Evolutionary conservation across 2,113 vertebrate genomes (phyloP), one percentile per base, ranked within the genome.

Genomic region (Arvicanthis niloticus): DNA sequence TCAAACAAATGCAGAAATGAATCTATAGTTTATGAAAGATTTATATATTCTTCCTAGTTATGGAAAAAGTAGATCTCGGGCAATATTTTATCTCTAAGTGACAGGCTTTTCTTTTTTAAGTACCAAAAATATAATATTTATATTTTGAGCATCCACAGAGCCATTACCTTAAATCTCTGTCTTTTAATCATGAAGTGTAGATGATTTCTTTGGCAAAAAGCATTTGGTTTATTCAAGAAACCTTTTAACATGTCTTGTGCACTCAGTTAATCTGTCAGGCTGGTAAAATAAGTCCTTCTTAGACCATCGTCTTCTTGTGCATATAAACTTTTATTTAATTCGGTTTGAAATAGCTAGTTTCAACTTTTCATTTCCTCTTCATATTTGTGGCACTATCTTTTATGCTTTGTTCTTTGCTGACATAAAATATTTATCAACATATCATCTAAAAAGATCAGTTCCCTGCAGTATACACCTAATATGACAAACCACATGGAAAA

Each of bases 241-340:
- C 88, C 78, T 91, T 96, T 96, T 97, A 96, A 89, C 84, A 65
- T 96, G 94, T 94, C 88, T 86, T 97, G 31, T 84, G 88, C 60
- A 96, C 76, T 97, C 76, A 97, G 65, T 94, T 96, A 95, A 96
- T 91, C 94, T 97, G 95, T 96, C 96, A 94, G 72, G 91, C 45
- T 81, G 73, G 72, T 93, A 95, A 96, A 88, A 94, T 90, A 94
- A 92, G 42, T 81, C 40, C 17, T 88, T 89, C 67, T 31, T 91
- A 67, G 22, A n/a, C 94, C 84, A 31, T 70, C 29, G 48, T 93
- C 56, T 96, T 96, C 78, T 88, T 94, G 45, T 89, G 19, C 89
- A 82, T 86, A 89, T 94, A 94, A 93, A 21, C 51, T 97, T 94
- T 88, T 86, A 94, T 94, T 96, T 95, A 97, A 94, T 96, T 95